A percentile compares a stretch with the other conserved stretches of the same genome.
phyloP scores from a whole-genome alignment of 1,140 invertebrate species.

The Megathymus violae region DNA sequence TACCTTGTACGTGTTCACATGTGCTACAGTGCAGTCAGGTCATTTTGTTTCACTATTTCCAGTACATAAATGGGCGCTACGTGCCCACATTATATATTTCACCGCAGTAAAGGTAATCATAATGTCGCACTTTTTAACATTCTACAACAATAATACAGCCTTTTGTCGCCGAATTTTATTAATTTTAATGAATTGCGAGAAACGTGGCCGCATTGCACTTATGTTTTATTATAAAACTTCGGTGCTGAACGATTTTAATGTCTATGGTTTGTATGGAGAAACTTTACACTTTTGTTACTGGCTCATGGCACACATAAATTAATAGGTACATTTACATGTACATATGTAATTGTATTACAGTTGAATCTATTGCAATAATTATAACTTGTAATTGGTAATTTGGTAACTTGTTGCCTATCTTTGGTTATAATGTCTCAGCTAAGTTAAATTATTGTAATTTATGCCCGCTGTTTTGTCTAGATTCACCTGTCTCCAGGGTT shows the following conservation, averaged over 20 bases:
- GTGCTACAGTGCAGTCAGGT: neutral
- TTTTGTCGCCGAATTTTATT: conserved; percentile 29
- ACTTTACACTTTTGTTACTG: too few relatives aligned
- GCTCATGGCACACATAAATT: too few relatives aligned
- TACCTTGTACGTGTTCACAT: neutral
- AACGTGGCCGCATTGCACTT: conserved; percentile 13
- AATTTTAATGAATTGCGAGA: conserved; percentile 29
- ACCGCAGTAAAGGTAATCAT: conserved; percentile 8
- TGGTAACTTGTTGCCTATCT: too few relatives aligned
- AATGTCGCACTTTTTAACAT: conserved; percentile 25
- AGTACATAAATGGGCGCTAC: neutral
- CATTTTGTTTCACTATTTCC: neutral
- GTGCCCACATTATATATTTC: conserved; percentile 8
- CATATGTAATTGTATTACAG: too few relatives aligned
- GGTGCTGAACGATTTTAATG: conserved; percentile 12
- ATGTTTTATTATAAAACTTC: conserved; percentile 19
- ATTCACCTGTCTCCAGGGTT: too few relatives aligned
- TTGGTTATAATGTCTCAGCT: too few relatives aligned
- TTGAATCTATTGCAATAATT: too few relatives aligned
- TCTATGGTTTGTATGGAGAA: too few relatives aligned
- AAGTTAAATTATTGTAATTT: too few relatives aligned
- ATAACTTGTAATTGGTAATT: too few relatives aligned
- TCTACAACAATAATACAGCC: conserved; percentile 6
- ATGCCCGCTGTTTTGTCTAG: too few relatives aligned
- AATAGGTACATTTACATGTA: too few relatives aligned